Evolutionary conservation across 1,140 invertebrate species (phyloP).

Genomic region (Leptopilina clavipes): DNA sequence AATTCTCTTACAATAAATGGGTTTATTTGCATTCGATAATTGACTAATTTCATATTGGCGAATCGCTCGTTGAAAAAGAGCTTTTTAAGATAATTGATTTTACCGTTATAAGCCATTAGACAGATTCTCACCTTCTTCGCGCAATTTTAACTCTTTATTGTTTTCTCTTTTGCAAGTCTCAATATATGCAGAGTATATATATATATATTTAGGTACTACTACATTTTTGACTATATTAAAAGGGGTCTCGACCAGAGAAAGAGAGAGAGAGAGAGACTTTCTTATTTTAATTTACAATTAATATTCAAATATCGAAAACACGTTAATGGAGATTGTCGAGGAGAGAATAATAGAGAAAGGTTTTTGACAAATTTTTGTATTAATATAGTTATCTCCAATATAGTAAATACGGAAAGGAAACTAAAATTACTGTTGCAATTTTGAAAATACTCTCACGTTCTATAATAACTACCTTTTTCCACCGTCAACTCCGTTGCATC

Average conservation of each 20-base stretch:
- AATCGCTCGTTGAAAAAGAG: background rate
- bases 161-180: constrained; percentile 10
- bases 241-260: too few species aligned
- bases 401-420: too few species aligned
- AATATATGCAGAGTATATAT: background rate
- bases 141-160: constrained; percentile 24
- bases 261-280: too few species aligned
- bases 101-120: constrained; percentile 27
- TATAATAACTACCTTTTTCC: background rate
- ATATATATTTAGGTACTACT: too few species aligned
- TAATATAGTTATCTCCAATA: too few species aligned
- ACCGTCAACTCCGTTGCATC: background rate
- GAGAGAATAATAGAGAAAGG: too few species aligned
- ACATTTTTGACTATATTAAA: constrained; percentile 9
- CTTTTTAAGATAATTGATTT: background rate
- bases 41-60: background rate
- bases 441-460: background rate
- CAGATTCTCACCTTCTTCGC: constrained; percentile 25
- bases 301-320: too few species aligned
- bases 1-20: too few species aligned
- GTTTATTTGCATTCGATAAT: constrained; percentile 13
- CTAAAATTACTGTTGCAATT: too few species aligned
- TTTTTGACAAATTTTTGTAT: too few species aligned
- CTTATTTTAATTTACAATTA: background rate
- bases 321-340: too few species aligned